A percentile compares a stretch with the other conserved stretches of the same genome.
Evolutionary conservation across 2,888 invertebrate genomes (phyloP).

Genomic region (Galerucella calmariensis): DNA sequence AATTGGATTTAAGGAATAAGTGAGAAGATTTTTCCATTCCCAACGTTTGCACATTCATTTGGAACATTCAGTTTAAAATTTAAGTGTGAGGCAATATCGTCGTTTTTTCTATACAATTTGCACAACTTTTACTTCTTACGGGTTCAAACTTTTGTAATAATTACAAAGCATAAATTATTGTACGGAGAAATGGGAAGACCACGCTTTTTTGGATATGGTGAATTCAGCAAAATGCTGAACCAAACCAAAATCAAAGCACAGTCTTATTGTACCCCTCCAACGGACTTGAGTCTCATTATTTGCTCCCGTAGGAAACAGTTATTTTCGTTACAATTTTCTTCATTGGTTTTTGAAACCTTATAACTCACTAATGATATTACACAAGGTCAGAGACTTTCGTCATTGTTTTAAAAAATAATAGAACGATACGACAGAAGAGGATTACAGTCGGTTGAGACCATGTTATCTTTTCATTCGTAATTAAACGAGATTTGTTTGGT

Average conservation of each 20-base stretch:
- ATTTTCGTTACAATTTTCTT: not conserved
- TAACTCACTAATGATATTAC: not conserved
- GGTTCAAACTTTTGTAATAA: no score
- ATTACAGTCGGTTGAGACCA: not conserved
- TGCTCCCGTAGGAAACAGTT: no score
- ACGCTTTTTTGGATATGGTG: no score
- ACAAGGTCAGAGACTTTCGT: not conserved
- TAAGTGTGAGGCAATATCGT: not conserved
- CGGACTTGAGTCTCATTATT: not conserved
- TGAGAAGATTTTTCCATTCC: not conserved
- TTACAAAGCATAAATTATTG: no score
- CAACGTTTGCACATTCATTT: not conserved
- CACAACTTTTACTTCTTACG: no score
- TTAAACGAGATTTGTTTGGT: not conserved
- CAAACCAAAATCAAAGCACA: no score
- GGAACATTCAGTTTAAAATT: not conserved
- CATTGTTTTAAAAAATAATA: no score
- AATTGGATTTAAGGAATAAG: not conserved
- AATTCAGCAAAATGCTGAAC: no score
- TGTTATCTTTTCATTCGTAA: not conserved
- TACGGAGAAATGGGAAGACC: no score
- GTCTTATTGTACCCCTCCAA: no score
- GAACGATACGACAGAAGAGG: not conserved
- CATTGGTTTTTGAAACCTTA: not conserved
- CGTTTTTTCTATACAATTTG: not conserved